Base-by-base conservation (phyloP, 1,140 invertebrate species). In the Calephelis virginiensis region DNA sequence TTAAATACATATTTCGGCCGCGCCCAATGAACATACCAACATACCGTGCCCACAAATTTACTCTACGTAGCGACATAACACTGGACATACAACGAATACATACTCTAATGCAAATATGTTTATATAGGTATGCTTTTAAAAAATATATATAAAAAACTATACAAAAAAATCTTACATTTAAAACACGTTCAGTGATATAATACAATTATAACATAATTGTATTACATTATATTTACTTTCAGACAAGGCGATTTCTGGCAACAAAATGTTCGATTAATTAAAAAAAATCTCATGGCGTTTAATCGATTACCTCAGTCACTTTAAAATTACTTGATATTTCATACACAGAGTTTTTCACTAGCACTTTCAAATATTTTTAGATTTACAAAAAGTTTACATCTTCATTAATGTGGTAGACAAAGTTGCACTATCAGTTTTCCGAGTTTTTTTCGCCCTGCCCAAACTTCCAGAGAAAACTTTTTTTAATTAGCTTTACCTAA, bases 1-100 rank as follows among this genome's bases (percentile, higher is more conserved):
- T 76, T 74, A 68, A 75, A 72, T 79, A 83, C 73, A 81, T 68
- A 43, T 67, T 68, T 56, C 68, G 64, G 72, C 72, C 69, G 60
- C 67, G 65, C 72, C 72, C 70, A 80, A 88, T 90, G 87, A 88
- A 90, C 86, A 90, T 90, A 89, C 86, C 86, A 86, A 74, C 85
- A 87, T 82, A 81, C 75, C 50, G 53, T 47, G 45, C 28, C 43
- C 45, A 47, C 43, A 46, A 47, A 28, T 47, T 47, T 47, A 64
- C 40, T 45, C 47, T 49, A 43, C 66, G 63, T n/a, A 62, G 45
- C 43, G 43, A 63, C 61, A 47, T 61, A 13, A 47, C 61, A 48
- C 14, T 47, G 43, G 14, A 67, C 59, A 37, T 49, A 61, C 48
- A 13, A 40, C 48, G 13, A 28, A 11, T 50, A 38, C n/a, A 43